These are phyloP conservation scores for Pteronura brasiliensis DNA, from an alignment of 2,113 vertebrate species.

Conservation along the genomic window DNA sequence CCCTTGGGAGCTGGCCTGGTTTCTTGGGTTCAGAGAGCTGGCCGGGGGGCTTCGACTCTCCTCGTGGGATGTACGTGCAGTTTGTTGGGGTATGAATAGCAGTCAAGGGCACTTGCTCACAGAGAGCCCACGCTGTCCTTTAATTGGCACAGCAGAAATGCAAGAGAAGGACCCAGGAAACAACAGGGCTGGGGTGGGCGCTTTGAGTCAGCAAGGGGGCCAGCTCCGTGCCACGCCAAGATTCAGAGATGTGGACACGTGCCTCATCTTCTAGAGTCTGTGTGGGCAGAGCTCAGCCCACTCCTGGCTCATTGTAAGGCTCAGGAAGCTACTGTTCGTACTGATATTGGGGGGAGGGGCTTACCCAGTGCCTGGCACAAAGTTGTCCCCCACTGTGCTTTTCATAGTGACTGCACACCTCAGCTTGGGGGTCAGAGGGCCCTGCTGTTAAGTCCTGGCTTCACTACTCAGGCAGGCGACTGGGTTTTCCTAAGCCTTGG, in stretches of 20 bases:
- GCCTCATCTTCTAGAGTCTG: not conserved
- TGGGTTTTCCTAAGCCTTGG: not conserved
- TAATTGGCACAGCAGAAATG: not conserved
- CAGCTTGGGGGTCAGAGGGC: not conserved
- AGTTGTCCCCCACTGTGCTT: not conserved
- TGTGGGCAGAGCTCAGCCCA: not conserved
- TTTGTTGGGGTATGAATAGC: not conserved
- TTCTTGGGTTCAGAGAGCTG: not conserved
- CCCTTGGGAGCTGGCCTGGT: not conserved
- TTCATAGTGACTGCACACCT: not conserved
- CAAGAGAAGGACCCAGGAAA: not conserved
- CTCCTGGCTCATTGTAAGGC: not conserved
- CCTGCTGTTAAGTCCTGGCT: not conserved
- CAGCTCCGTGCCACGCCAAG: not conserved
- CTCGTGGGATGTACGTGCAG: fast-evolving
- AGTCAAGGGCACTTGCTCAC: not conserved
- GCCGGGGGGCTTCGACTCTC: not conserved
- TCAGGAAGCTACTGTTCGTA: not conserved
- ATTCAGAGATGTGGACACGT: not conserved
- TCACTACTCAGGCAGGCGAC: not conserved
- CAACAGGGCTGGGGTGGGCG: not conserved
- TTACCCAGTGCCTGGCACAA: not conserved
- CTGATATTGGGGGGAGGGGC: not conserved
- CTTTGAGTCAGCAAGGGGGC: not conserved
- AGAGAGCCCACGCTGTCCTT: not conserved